A percentile compares a stretch with the other conserved stretches of the same genome.
Evolutionary conservation across 2,888 invertebrate species (phyloP).

Genomic region (Cheilosia grossa): DNA sequence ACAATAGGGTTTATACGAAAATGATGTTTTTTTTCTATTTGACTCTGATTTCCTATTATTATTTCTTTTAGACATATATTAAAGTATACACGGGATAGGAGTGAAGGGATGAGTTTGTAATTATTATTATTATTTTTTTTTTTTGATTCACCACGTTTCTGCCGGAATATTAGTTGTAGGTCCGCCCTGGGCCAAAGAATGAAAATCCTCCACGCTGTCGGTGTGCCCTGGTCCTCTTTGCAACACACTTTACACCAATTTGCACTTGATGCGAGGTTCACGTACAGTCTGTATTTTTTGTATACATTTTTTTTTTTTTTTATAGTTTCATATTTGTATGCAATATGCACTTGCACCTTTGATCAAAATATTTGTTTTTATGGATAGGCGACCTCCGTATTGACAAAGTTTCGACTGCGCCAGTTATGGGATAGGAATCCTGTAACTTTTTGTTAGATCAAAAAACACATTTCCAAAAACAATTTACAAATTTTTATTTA

Average conservation of each 20-base stretch:
- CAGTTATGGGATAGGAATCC: too few relatives aligned
- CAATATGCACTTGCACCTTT: neutral
- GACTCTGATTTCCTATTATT: neutral
- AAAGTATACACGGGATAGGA: neutral
- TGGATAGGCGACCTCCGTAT: too few relatives aligned
- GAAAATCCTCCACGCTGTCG: neutral
- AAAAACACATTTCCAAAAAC: too few relatives aligned
- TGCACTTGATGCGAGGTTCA: neutral
- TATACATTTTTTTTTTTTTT: too few relatives aligned
- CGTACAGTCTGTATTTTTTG: neutral
- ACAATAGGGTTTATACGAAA: slow-evolving; percentile 3
- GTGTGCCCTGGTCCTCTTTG: neutral
- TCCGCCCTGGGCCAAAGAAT: neutral
- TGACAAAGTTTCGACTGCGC: too few relatives aligned
- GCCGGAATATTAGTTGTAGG: neutral
- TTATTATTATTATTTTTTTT: neutral
- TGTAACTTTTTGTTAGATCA: too few relatives aligned
- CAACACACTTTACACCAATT: neutral
- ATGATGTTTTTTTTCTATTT: neutral
- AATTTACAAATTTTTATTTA: too few relatives aligned
- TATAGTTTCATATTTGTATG: neutral
- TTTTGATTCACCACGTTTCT: neutral
- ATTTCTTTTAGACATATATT: neutral
- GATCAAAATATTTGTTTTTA: neutral
- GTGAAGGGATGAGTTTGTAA: neutral